Evolutionary conservation across 2,888 invertebrate genomes (phyloP).

Genomic region (Phymatocera aterrima): DNA sequence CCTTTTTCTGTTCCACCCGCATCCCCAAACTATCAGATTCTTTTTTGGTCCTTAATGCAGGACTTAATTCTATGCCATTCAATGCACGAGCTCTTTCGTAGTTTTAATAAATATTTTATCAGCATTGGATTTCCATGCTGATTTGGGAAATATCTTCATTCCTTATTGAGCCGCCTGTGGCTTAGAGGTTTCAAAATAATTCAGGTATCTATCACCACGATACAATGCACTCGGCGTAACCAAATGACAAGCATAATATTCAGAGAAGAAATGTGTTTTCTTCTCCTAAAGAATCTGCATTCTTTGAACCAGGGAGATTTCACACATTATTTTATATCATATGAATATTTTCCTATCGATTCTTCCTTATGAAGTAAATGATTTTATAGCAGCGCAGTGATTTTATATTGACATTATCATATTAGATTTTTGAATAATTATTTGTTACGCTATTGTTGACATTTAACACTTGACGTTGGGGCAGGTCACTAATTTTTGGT

Average conservation of each 20-base stretch:
- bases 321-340: background rate
- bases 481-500: conserved; percentile 59
- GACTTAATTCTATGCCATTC: conserved; percentile 60
- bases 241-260: conserved; percentile 18
- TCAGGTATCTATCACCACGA: background rate
- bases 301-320: background rate
- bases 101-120: conserved; percentile 1
- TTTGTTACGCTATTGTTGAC: conserved; percentile 52
- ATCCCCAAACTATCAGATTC: conserved; percentile 65
- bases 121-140: conserved; percentile 19
- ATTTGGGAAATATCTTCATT: conserved; percentile 6
- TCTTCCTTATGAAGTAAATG: background rate
- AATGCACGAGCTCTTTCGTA: conserved; percentile 35
- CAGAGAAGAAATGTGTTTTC: no score
- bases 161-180: background rate
- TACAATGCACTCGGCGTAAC: background rate
- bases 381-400: background rate
- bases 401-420: background rate
- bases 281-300: conserved; percentile 3
- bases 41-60: conserved; percentile 51
- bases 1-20: conserved; percentile 63
- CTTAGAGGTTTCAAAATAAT: background rate
- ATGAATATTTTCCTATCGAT: background rate
- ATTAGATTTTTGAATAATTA: conserved; percentile 12
- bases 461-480: conserved; percentile 50